phyloP scores from a whole-genome alignment of 2,113 vertebrate species.

The Hippocampus comes region DNA sequence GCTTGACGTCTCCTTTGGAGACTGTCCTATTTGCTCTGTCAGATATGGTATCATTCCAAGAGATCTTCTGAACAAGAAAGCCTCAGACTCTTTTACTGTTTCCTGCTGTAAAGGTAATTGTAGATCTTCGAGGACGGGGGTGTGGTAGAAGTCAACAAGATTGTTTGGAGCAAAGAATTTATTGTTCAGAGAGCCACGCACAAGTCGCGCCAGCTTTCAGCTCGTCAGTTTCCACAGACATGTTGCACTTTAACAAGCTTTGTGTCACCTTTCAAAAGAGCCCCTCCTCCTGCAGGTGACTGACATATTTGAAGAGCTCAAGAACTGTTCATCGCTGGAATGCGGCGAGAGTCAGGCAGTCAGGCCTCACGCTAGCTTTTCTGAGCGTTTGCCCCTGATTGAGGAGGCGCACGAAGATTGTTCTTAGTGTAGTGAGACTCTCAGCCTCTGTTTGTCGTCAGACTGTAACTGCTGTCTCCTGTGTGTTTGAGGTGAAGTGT shows the following conservation, averaged over 20 bases:
- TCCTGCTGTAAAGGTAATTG: conserved; percentile 70
- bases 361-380: neutral
- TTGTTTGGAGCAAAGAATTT: conserved; percentile 42
- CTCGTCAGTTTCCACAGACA: conserved; percentile 31
- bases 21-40: conserved; percentile 1
- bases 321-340: conserved; percentile 21
- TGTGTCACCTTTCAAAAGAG: conserved; percentile 30
- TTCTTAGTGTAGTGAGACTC: conserved; percentile 50
- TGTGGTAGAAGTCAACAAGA: conserved; percentile 51
- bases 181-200: conserved; percentile 34
- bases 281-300: conserved; percentile 1
- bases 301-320: conserved; percentile 1
- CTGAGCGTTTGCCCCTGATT: conserved; percentile 42
- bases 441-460: conserved; percentile 44
- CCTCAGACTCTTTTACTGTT: conserved; percentile 46
- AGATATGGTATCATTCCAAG: conserved; percentile 26
- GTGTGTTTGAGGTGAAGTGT: conserved; percentile 40
- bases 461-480: conserved; percentile 46
- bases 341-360: conserved; percentile 8
- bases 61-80: conserved; percentile 31
- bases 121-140: conserved; percentile 41
- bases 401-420: conserved; percentile 35
- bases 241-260: conserved; percentile 45
- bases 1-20: neutral
- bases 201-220: conserved; percentile 11